Conservation (phyloP, 1,140 invertebrate species). For the Nymphalis io region DNA sequence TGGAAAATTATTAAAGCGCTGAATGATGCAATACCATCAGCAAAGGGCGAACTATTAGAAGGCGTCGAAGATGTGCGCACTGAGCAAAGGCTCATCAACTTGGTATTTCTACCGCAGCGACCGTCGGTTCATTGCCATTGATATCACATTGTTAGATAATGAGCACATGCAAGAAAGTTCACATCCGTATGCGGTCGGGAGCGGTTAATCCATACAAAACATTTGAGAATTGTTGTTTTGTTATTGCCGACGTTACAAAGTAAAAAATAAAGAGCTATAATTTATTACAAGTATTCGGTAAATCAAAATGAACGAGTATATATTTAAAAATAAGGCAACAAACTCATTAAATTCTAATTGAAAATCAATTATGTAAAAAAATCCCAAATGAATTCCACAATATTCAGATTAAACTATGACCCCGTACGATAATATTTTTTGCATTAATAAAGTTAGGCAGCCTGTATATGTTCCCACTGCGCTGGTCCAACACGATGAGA, state of each 20-base stretch:
- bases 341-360: too few species aligned
- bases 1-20: neutral
- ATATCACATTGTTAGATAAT: conserved; percentile 44
- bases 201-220: conserved; percentile 3
- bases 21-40: neutral
- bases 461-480: too few species aligned
- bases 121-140: conserved; percentile 43
- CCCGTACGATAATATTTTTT: too few species aligned
- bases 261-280: too few species aligned
- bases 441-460: too few species aligned
- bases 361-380: too few species aligned
- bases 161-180: conserved; percentile 44
- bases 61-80: neutral
- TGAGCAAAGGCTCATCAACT: conserved; percentile 33
- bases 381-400: too few species aligned
- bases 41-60: neutral
- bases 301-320: too few species aligned
- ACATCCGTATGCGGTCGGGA: conserved; percentile 38
- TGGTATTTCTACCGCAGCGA: conserved; percentile 43
- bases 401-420: too few species aligned
- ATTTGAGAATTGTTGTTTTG: neutral
- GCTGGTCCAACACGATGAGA: too few species aligned
- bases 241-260: neutral
- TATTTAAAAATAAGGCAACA: too few species aligned
- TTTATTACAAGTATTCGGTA: too few species aligned